Percentiles rank a stretch among this genome's conserved stretches.
Evolutionary conservation across 2,797 vertebrate species (phyloP).

Genomic region (Leucoraja ocellata): DNA sequence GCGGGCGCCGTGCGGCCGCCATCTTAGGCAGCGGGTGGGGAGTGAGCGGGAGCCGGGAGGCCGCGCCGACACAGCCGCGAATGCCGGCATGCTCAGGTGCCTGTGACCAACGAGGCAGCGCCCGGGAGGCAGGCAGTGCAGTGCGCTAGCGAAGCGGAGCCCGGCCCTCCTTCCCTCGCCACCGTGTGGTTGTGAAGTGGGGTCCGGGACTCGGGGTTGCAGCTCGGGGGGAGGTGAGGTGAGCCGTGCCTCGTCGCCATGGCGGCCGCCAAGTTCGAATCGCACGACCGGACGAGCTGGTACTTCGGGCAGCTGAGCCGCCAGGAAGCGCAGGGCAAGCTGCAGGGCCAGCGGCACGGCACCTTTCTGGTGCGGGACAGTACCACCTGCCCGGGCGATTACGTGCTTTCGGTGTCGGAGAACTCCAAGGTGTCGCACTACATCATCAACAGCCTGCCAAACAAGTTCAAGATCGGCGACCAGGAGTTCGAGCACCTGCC

Average conservation of each 20-base stretch:
- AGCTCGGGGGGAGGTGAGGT: background rate
- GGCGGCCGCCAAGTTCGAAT: constrained; percentile 89
- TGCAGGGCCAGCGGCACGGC: constrained; percentile 90
- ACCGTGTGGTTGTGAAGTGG: background rate
- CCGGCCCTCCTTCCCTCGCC: background rate
- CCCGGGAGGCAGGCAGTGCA: background rate
- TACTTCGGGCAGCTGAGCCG: constrained; percentile 90
- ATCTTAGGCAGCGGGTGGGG: background rate
- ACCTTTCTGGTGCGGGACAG: constrained; percentile 93
- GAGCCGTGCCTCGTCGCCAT: constrained; percentile 51
- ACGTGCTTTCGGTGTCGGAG: constrained; percentile 93
- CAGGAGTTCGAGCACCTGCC: constrained; percentile 92
- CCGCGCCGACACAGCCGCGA: background rate
- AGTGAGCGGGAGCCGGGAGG: background rate
- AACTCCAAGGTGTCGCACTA: constrained; percentile 97
- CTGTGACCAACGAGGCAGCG: background rate
- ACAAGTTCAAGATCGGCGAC: constrained; percentile 93
- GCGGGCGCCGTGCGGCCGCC: background rate
- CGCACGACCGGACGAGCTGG: constrained; percentile 85
- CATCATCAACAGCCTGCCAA: constrained; percentile 93
- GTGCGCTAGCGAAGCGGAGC: background rate
- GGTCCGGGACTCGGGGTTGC: background rate
- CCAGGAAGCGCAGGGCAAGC: constrained; percentile 80
- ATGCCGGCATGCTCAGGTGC: background rate
- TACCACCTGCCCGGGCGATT: constrained; percentile 92